Percentiles rank a stretch among this genome's conserved stretches.
phyloP scores from a whole-genome alignment of 2,888 invertebrate species.

The Linnaemya tessellans region DNA sequence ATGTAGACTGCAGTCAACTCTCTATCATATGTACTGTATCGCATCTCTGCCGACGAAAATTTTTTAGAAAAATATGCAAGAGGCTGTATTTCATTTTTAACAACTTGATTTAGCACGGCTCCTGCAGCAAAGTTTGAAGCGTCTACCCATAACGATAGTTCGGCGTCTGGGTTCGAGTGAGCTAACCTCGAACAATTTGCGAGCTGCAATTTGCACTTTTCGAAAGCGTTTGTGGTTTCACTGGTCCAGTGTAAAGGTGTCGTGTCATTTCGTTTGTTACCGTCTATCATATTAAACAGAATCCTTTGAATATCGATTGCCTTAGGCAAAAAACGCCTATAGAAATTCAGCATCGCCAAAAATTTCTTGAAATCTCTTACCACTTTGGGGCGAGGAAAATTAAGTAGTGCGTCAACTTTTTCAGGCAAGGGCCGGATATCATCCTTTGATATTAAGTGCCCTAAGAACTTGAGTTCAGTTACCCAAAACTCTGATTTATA shows the following conservation, averaged over 20 bases:
- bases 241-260: too few species aligned
- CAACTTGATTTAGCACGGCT: conserved; percentile 79
- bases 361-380: conserved; percentile 69
- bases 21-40: too few species aligned
- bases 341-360: conserved; percentile 72
- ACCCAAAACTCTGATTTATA: conserved; percentile 6
- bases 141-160: conserved; percentile 61
- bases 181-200: conserved; percentile 30
- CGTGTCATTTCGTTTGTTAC: too few species aligned
- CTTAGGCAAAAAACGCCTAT: too few species aligned
- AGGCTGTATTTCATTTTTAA: conserved; percentile 76
- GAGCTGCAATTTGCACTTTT: conserved; percentile 47
- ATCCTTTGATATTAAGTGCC: conserved; percentile 33
- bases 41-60: too few species aligned
- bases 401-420: conserved; percentile 22
- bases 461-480: conserved; percentile 31
- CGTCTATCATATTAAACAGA: too few species aligned
- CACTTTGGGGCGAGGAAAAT: conserved; percentile 16
- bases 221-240: too few species aligned
- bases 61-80: too few species aligned
- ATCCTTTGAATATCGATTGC: too few species aligned
- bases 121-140: conserved; percentile 81
- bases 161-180: conserved; percentile 31
- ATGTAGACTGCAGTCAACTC: conserved; percentile 81
- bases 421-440: conserved; percentile 39